A percentile compares a stretch with the other conserved stretches of the same genome.
These are phyloP conservation scores for Cnemophilus loriae DNA, from an alignment of 2,113 vertebrate species.

Conservation along the genomic window DNA sequence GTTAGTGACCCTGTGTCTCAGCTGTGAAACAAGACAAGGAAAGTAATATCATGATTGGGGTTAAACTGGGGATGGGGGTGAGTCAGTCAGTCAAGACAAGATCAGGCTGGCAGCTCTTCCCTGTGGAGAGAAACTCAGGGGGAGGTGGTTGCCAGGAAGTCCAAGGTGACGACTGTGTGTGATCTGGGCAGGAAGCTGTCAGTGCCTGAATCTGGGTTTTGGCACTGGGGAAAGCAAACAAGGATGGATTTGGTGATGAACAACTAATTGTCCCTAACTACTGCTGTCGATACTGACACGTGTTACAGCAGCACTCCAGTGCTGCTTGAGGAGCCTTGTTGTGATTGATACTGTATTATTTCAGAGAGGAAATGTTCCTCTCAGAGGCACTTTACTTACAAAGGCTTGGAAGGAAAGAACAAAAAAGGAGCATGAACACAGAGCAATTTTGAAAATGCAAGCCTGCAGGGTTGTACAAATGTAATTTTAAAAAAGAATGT, in stretches of 20 bases:
- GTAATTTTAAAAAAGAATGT: neutral
- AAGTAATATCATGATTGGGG: neutral
- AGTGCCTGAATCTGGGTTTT: neutral
- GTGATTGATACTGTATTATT: neutral
- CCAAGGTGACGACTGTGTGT: neutral
- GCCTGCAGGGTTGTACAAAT: neutral
- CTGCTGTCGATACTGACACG: neutral
- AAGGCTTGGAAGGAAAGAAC: neutral
- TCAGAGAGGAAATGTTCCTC: neutral
- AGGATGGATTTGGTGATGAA: neutral
- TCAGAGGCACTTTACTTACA: neutral
- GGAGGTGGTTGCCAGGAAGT: neutral
- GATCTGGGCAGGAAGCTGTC: neutral
- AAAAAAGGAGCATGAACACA: neutral
- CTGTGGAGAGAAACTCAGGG: neutral
- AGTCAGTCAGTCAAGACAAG: neutral
- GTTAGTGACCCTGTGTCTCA: conserved; percentile 54
- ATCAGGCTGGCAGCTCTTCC: neutral
- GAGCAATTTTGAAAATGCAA: neutral
- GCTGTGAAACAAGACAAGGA: neutral
- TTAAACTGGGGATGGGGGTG: neutral
- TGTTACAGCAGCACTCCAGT: neutral
- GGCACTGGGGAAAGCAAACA: neutral
- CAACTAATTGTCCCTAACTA: neutral
- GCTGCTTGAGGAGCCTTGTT: neutral